phyloP scores from a whole-genome alignment of 2,113 vertebrate species.

The human region GRCh38 chr17:56699001-56699500 shows the following conservation, averaged over 20 bases:
- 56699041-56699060: neutral
- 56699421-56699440: neutral
- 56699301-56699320: constrained; percentile 26
- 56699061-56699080: neutral
- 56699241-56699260: constrained; percentile 49
- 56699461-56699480: constrained; percentile 75
- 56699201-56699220: constrained; percentile 44
- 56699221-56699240: constrained; percentile 65
- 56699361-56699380: constrained; percentile 57
- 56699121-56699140: neutral
- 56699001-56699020: neutral
- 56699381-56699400: constrained; percentile 29
- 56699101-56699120: neutral
- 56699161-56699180: neutral
- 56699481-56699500: constrained; percentile 68
- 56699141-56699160: neutral
- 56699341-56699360: neutral
- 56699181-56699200: constrained; percentile 61
- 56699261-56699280: constrained; percentile 35
- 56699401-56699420: constrained; percentile 61
- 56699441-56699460: constrained; percentile 42
- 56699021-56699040: neutral
- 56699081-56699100: neutral
- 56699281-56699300: constrained; percentile 11
- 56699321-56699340: constrained; percentile 7